Conservation (phyloP, 2,113 vertebrate genomes). For the Hiodon tergisus region DNA sequence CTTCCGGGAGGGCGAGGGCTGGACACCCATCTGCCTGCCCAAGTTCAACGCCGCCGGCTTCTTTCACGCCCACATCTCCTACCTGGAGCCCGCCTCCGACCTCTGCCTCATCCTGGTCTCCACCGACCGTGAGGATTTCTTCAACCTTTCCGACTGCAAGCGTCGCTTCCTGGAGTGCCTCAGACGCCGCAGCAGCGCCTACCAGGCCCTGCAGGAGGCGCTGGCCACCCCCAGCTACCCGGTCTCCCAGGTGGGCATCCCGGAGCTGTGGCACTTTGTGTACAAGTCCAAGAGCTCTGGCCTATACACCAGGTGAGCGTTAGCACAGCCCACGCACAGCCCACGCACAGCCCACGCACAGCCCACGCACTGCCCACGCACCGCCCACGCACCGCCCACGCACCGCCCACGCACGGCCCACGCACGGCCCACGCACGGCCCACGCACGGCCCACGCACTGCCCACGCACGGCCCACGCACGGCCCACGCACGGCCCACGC, state of each 20-base stretch:
- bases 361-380: no score
- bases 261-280: slow-evolving; percentile 90
- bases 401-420: no score
- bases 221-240: slow-evolving; percentile 77
- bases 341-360: no score
- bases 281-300: slow-evolving; percentile 98
- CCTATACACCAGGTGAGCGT: slow-evolving; percentile 89
- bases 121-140: slow-evolving; percentile 91
- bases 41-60: slow-evolving; percentile 91
- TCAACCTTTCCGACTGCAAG: slow-evolving; percentile 88
- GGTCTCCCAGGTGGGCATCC: slow-evolving; percentile 80
- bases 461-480: no score
- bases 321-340: no score
- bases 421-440: no score
- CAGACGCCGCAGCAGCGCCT: slow-evolving; percentile 70
- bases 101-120: slow-evolving; percentile 92
- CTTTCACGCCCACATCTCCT: slow-evolving; percentile 95
- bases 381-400: no score
- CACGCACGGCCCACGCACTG: no score
- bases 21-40: slow-evolving; percentile 94
- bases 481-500: no score
- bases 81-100: slow-evolving; percentile 78
- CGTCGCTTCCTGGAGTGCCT: slow-evolving; percentile 84
- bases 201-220: slow-evolving; percentile 74
- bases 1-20: slow-evolving; percentile 91